phyloP scores from a whole-genome alignment of 2,888 invertebrate species.

The Cheilosia soror region DNA sequence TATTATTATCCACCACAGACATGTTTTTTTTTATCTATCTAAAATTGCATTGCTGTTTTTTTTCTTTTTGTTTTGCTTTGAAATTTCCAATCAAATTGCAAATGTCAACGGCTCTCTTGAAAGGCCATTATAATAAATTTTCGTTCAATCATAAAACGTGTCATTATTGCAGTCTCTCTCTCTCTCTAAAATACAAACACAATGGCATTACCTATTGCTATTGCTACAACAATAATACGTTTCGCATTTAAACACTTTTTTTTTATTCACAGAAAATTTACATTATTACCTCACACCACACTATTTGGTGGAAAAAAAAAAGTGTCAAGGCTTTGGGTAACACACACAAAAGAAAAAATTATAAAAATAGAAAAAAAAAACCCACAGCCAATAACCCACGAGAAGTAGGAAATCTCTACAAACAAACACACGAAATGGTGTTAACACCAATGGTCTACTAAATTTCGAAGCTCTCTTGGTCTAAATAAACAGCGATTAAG shows the following conservation, averaged over 20 bases:
- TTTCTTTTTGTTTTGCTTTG: neutral
- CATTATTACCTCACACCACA: constrained; percentile 69
- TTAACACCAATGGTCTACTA: constrained; percentile 44
- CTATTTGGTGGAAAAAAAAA: constrained; percentile 50
- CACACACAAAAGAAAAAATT: constrained; percentile 40
- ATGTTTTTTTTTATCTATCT: neutral
- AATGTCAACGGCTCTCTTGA: constrained; percentile 12
- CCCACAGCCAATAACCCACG: constrained; percentile 24
- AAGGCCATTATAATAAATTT: neutral
- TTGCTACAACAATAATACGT: constrained; percentile 55
- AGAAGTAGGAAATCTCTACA: constrained; percentile 51
- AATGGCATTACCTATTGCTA: constrained; percentile 47
- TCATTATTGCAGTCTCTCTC: constrained; percentile 7
- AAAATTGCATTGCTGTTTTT: neutral
- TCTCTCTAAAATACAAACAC: constrained; percentile 21
- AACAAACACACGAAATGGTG: constrained; percentile 29
- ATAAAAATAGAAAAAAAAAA: constrained; percentile 46
- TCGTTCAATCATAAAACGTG: constrained; percentile 40
- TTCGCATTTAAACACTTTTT: constrained; percentile 59
- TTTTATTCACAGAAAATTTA: constrained; percentile 55
- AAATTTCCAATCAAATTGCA: constrained; percentile 20
- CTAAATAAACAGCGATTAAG: constrained; percentile 52
- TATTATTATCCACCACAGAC: too few relatives aligned
- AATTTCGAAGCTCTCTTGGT: constrained; percentile 31
- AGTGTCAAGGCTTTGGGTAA: constrained; percentile 71